Percentiles rank a stretch among this genome's conserved stretches.
These are phyloP conservation scores for Tachina lurida DNA, from an alignment of 2,888 invertebrate species.

Conservation along the genomic window DNA sequence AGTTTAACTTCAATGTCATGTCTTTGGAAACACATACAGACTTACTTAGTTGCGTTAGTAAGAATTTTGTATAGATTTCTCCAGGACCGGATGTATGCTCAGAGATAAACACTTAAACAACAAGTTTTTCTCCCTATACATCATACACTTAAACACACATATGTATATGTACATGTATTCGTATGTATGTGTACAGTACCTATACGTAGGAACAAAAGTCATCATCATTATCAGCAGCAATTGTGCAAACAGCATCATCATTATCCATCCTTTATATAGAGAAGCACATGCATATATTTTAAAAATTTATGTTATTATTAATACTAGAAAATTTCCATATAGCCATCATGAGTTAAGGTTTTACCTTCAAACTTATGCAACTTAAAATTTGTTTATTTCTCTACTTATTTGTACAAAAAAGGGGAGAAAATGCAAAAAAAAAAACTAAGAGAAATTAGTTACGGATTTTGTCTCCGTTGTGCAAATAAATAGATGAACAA, in stretches of 20 bases:
- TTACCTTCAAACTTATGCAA: slow-evolving; percentile 9
- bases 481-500: slow-evolving; percentile 33
- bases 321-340: slow-evolving; percentile 43
- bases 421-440: background rate
- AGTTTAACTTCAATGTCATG: slow-evolving; percentile 70
- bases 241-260: slow-evolving; percentile 37
- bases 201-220: slow-evolving; percentile 12
- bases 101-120: slow-evolving; percentile 43
- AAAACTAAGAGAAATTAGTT: slow-evolving; percentile 56
- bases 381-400: slow-evolving; percentile 6
- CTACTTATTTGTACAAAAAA: background rate
- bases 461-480: slow-evolving; percentile 55
- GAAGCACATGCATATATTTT: slow-evolving; percentile 16
- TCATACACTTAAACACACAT: too few relatives aligned
- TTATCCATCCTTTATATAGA: slow-evolving; percentile 27
- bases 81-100: slow-evolving; percentile 54
- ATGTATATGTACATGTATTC: too few relatives aligned
- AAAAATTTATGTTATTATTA: slow-evolving; percentile 62
- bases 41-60: background rate
- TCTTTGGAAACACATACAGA: slow-evolving; percentile 1
- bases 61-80: slow-evolving; percentile 10
- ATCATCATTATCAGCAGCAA: slow-evolving; percentile 50
- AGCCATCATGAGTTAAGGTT: slow-evolving; percentile 8
- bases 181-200: background rate
- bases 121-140: background rate